Percentiles rank a stretch among this genome's conserved stretches.
Evolutionary conservation across 2,888 invertebrate genomes (phyloP).

Genomic region (Morpho deidamia): DNA sequence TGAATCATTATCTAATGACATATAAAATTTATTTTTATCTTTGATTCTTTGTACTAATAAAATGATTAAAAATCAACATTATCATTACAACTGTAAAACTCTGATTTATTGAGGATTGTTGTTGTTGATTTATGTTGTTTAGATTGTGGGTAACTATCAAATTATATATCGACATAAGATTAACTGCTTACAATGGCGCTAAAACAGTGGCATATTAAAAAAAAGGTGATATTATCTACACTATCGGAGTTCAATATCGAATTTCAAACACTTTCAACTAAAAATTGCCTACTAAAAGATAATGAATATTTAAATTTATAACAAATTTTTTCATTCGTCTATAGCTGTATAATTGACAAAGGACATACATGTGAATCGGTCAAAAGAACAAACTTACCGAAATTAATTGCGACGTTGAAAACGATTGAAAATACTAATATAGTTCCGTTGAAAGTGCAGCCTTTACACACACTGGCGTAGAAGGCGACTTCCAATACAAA

Average conservation of each 20-base stretch:
- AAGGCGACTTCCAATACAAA: slow-evolving; percentile 67
- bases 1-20: too few relatives aligned
- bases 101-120: slow-evolving; percentile 16
- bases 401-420: slow-evolving; percentile 17
- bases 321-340: not conserved
- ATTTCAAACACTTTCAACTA: not conserved
- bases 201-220: too few relatives aligned
- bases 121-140: slow-evolving; percentile 2
- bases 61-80: slow-evolving; percentile 1
- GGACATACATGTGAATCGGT: not conserved
- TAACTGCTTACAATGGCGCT: too few relatives aligned
- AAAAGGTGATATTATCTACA: too few relatives aligned
- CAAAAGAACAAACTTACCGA: slow-evolving; percentile 13
- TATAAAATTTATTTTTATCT: too few relatives aligned
- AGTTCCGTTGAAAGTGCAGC: slow-evolving; percentile 59
- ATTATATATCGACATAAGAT: not conserved
- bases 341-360: not conserved
- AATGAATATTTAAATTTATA: not conserved
- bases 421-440: slow-evolving; percentile 5
- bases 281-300: not conserved
- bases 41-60: too few relatives aligned
- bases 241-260: too few relatives aligned
- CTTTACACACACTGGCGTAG: slow-evolving; percentile 78
- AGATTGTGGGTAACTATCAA: not conserved
- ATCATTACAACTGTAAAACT: slow-evolving; percentile 1